Percentiles rank a stretch among this genome's conserved stretches.
Evolutionary conservation across 1,140 invertebrate species (phyloP).

Genomic region (Phocides pigmalion): DNA sequence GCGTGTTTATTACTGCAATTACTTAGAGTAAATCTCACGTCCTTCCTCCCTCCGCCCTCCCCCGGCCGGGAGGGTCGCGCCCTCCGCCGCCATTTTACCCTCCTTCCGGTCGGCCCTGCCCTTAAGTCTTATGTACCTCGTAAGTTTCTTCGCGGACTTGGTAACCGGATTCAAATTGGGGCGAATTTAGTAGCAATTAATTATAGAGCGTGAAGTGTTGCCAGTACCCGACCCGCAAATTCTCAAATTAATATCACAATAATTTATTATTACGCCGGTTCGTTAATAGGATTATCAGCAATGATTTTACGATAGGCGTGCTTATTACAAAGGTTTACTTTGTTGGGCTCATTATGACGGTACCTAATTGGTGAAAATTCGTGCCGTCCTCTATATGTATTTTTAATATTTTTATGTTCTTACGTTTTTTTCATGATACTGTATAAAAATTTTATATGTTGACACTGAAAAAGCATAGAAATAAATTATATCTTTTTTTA

Average conservation of each 20-base stretch:
- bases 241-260: constrained; percentile 59
- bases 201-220: constrained; percentile 76
- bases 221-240: constrained; percentile 59
- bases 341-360: constrained; percentile 8
- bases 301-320: constrained; percentile 10
- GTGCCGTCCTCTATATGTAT: too few relatives aligned
- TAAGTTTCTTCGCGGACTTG: constrained; percentile 82
- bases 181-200: constrained; percentile 84
- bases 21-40: constrained; percentile 85
- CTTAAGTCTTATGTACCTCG: constrained; percentile 83
- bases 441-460: too few relatives aligned
- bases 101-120: constrained; percentile 79
- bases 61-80: constrained; percentile 70
- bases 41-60: constrained; percentile 69
- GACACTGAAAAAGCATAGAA: too few relatives aligned
- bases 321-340: constrained; percentile 20
- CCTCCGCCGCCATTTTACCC: constrained; percentile 77
- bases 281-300: constrained; percentile 21
- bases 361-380: not conserved
- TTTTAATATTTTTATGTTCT: too few relatives aligned
- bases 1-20: constrained; percentile 85
- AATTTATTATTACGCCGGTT: constrained; percentile 17
- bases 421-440: too few relatives aligned
- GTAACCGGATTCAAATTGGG: constrained; percentile 83
- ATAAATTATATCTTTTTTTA: too few relatives aligned